Base-by-base conservation (phyloP, 2,888 invertebrate species). In the Nasonia oneida region DNA sequence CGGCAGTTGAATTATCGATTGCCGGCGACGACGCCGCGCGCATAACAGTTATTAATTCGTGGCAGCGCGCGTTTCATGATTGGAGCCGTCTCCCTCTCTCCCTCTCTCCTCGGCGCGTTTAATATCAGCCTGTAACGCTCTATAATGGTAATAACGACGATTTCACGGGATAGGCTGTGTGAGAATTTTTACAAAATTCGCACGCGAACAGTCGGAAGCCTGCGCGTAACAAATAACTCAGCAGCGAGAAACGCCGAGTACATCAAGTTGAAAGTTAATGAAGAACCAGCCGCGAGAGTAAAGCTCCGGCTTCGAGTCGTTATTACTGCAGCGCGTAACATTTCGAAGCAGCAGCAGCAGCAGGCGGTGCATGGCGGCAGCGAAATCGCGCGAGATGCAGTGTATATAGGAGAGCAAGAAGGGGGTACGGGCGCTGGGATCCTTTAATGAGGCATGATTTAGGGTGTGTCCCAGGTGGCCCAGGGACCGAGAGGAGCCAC, bases 1-100 rank as follows among this genome's bases (percentile, higher is more conserved):
- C 15, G 5, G 75, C 61, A 39, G 15, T 12, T 37, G 37, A 74
- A 79, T 84, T 71, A 84, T 84, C 84, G 84, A 84, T 84, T 83
- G 15, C 37, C 42, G 29, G 3, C 15, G 83, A 33, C n/a, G 33
- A 33, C n/a, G 33, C 42, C 53, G 33, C 80, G 33, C 80, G 47
- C 57, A 42, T 91, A 91, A 92, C 91, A 91, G 92, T 92, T 92
- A 92, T 92, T 93, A 93, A 92, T 93, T 92, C 57, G 57, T 10
- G n/a, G 57, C 57, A 61, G n/a, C 91, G 91, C 90, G 89, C 90
- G 92, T 92, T 92, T 91, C 91, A 92, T 93, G 91, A 92, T 92
- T 91, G 90, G 87, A 84, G 84, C 53, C 87, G 85, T 23, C 23
- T 23, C 23, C 23, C 23, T 23, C 23, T 87, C 23, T 23, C 23